Percentiles rank a stretch among this genome's conserved stretches.
Evolutionary conservation across 2,888 invertebrate species (phyloP).

Genomic region (Drosophila recens): DNA sequence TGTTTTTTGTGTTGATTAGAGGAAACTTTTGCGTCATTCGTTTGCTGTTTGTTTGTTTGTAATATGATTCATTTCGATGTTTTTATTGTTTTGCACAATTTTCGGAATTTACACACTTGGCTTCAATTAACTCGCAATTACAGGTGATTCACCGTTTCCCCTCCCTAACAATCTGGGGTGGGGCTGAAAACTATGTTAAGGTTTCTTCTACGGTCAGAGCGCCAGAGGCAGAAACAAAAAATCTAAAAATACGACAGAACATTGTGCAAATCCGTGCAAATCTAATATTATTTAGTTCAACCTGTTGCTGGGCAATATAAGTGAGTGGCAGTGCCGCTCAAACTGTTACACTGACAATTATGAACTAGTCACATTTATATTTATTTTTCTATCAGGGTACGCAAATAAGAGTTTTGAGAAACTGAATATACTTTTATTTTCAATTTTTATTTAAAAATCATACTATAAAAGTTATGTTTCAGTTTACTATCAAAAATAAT

Average conservation of each 20-base stretch:
- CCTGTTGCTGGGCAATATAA: constrained; percentile 39
- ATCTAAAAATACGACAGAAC: constrained; percentile 33
- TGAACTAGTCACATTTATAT: neutral
- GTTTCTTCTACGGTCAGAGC: constrained; percentile 15
- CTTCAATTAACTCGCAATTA: constrained; percentile 3
- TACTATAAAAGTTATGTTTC: no score
- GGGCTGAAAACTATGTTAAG: constrained; percentile 25
- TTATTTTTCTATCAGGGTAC: neutral
- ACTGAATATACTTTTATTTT: no score
- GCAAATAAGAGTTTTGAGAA: no score
- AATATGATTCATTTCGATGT: constrained; percentile 43
- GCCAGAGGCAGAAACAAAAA: constrained; percentile 6
- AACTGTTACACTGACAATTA: constrained; percentile 1
- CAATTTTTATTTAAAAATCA: no score
- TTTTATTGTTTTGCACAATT: constrained; percentile 11
- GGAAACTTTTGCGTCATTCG: constrained; percentile 43
- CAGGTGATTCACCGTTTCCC: constrained; percentile 6
- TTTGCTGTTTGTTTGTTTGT: constrained; percentile 41
- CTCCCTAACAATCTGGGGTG: neutral
- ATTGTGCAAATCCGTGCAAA: neutral
- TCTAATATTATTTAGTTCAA: constrained; percentile 25
- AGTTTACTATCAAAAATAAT: no score
- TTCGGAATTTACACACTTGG: constrained; percentile 21
- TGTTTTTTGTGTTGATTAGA: constrained; percentile 27
- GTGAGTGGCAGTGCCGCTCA: neutral